Evolutionary conservation across 1,140 invertebrate genomes (phyloP).

Genomic region (Atta texana): DNA sequence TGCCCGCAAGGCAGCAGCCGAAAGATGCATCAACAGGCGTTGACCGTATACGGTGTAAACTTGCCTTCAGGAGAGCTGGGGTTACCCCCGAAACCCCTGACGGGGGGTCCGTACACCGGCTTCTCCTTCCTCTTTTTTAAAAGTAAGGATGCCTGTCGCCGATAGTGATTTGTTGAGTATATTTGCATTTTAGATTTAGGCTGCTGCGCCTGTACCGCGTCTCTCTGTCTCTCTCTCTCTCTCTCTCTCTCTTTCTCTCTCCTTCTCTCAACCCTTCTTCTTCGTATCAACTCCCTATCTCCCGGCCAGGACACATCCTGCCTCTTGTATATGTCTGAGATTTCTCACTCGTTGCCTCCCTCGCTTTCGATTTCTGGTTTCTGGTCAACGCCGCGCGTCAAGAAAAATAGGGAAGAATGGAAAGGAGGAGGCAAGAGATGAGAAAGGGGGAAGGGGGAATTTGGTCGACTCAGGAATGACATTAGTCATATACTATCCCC

Average conservation of each 20-base stretch:
- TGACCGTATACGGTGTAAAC: conserved; percentile 79
- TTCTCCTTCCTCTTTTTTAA: conserved; percentile 84
- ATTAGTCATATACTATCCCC: conserved; percentile 84
- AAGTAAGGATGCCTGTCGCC: conserved; percentile 85
- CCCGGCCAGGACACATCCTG: conserved; percentile 11
- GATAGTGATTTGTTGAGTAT: conserved; percentile 86
- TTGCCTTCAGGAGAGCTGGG: conserved; percentile 76
- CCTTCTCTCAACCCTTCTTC: conserved; percentile 56
- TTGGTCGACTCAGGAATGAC: conserved; percentile 82
- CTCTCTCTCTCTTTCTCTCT: conserved; percentile 53
- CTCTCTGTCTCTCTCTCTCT: conserved; percentile 44
- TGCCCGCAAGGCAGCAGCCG: conserved; percentile 65
- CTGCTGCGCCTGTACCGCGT: conserved; percentile 80
- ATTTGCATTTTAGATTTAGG: conserved; percentile 87
- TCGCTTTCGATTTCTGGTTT: conserved; percentile 76
- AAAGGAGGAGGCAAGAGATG: conserved; percentile 56
- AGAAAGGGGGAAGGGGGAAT: conserved; percentile 59
- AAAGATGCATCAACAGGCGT: conserved; percentile 75
- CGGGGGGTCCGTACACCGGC: conserved; percentile 83
- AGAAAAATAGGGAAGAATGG: conserved; percentile 32
- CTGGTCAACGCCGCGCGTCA: conserved; percentile 23
- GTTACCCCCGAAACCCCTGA: conserved; percentile 83
- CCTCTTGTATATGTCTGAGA: conserved; percentile 14
- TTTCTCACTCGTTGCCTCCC: conserved; percentile 55
- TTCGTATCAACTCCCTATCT: conserved; percentile 38